Base-by-base conservation (phyloP, 1,140 invertebrate genomes). In the Diorhabda elongata region DNA sequence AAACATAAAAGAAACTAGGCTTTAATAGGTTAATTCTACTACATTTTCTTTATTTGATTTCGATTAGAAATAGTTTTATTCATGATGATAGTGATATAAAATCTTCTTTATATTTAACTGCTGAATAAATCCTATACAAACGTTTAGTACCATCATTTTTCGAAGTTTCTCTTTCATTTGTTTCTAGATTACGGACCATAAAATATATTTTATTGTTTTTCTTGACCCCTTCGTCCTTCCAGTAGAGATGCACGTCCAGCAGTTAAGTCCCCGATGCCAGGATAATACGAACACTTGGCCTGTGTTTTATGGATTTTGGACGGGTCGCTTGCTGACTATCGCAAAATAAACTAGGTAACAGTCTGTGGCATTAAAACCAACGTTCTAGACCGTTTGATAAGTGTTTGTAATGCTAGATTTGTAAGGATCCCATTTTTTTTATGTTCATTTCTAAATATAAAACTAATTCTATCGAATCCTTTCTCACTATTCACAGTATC, bases 311-410 rank as follows among this genome's bases (percentile, higher is more conserved):
- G 71, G 64, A 61, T 43, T 43, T 42, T 60, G 69, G 66, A 61
- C 59, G 65, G 59, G 44, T 64, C 64, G 57, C 62, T 68, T 74
- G 73, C 73, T 74, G 73, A 74, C 73, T 71, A 74, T 74, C 72
- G 73, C 73, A 72, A 69, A 74, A 74, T 74, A 72, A 74, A 72
- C 73, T 74, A 74, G 73, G 73, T 72, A 74, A 74, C 73, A 74
- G 64, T 72, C 71, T 56, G 64, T 52, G 8, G 69, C 73, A 74
- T 72, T 74, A 74, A 74, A 74, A 74, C 68, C 69, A 70, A 8
- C 44, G 44, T 62, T 6, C 42, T n/a, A 52, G 45, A 57, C 47
- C 42, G 56, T 56, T 64, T 52, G 44, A 64, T 64, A 64, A n/a
- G 61, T 63, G 61, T 60, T 11, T 60, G 58, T 60, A 3, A 60